Evolutionary conservation across 2,888 invertebrate genomes (phyloP), one percentile per base, ranked within the genome.

Genomic region (Pinctada fucata): DNA sequence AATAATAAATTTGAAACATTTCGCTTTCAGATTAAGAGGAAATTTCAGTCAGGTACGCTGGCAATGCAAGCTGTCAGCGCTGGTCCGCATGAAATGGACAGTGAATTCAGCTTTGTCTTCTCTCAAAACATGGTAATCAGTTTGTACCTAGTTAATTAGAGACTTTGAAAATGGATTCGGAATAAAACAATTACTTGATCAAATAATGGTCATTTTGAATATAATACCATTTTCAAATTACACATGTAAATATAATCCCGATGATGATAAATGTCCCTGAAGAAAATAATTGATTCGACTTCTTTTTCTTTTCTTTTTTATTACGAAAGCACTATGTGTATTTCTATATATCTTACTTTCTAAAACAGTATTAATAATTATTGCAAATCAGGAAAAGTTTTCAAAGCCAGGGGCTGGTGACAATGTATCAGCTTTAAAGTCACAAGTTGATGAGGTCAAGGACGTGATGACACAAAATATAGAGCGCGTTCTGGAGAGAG

Each of bases 391-490:
- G 90, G 88, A 89, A 74, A 87, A 85, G 51, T 90, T 83, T 82
- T 89, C 90, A 3, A 88, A 88, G 78, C 78, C 85, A 2, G 85
- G 85, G 8, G 85, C 82, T 13, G 79, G 74, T 10, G 87, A 86
- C 74, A 82, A 84, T 49, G 71, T 91, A 71, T 78, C 85, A 45
- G 80, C 81, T 6, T 82, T 91, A 31, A 88, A 88, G 73, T 85
- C 85, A 49, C 92, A 92, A 80, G 92, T 92, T 5, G 89, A 92
- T 63, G 92, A 93, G 73, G 92, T 93, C 16, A 91, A 91, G 78
- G 92, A 88, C 45, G 90, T 93, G 3, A 92, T 93, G 92, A 91
- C 90, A 50, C 89, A 92, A 84, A 93, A 93, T 81, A 92, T 93
- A 58, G 91, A 92, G 76, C 88, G 89, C 50, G 92, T 93, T 0